phyloP scores from a whole-genome alignment of 1,140 invertebrate genomes.

The Chrysomallon squamiferum region DNA sequence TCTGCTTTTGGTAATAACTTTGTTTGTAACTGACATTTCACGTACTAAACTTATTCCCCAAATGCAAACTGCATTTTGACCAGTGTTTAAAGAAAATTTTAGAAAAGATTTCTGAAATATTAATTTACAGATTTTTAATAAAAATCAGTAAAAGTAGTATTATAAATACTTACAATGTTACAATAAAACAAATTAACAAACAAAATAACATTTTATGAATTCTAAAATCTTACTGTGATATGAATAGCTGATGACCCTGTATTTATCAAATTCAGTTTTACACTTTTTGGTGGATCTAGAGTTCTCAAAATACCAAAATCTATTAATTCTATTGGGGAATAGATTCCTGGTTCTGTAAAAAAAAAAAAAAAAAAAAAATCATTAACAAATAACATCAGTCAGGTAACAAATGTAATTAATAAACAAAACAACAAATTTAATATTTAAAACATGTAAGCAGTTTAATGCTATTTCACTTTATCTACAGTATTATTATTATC shows the following conservation, averaged over 20 bases:
- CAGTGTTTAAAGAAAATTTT: too few relatives aligned
- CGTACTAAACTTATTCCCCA: too few relatives aligned
- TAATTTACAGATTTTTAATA: too few relatives aligned
- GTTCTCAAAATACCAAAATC: conserved; percentile 84
- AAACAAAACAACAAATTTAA: not conserved
- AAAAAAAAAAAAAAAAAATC: conserved; percentile 10
- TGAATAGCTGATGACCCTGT: conserved; percentile 75
- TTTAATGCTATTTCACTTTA: not conserved
- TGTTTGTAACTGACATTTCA: too few relatives aligned
- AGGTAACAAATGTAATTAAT: not conserved
- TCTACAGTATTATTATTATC: too few relatives aligned
- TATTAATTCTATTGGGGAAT: conserved; percentile 77
- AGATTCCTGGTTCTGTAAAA: conserved; percentile 71
- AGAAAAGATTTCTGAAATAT: too few relatives aligned
- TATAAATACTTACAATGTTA: too few relatives aligned
- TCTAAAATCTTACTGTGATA: conserved; percentile 69
- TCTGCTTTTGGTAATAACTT: too few relatives aligned
- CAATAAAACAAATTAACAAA: too few relatives aligned
- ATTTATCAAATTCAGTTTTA: conserved; percentile 76
- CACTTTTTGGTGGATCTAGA: conserved; percentile 71
- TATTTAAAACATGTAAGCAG: not conserved
- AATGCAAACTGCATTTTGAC: too few relatives aligned
- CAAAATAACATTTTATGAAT: too few relatives aligned
- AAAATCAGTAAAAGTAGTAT: too few relatives aligned
- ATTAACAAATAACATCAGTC: not conserved